A percentile compares a stretch with the other conserved stretches of the same genome.
Evolutionary conservation across 2,797 vertebrate genomes (phyloP).

Genomic region (Eospalax fontanierii): DNA sequence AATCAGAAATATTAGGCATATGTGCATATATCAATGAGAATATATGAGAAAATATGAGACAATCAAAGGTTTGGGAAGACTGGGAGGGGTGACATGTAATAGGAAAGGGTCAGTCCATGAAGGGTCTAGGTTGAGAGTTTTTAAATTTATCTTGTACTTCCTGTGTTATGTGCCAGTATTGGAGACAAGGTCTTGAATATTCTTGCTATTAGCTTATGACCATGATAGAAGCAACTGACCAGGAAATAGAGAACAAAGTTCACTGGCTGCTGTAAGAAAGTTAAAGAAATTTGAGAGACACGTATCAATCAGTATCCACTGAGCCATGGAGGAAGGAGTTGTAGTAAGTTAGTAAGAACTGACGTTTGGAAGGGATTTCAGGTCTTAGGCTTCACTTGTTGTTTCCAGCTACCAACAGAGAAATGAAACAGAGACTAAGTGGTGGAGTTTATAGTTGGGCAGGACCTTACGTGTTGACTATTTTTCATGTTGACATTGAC

Average conservation of each 20-base stretch:
- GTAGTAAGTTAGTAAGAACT: neutral
- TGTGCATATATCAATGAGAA: neutral
- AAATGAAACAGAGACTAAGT: neutral
- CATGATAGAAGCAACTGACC: neutral
- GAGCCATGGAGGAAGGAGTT: neutral
- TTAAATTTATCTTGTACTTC: neutral
- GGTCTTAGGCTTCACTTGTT: neutral
- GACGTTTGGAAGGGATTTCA: neutral
- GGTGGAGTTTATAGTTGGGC: neutral
- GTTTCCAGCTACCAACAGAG: neutral
- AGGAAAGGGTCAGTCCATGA: neutral
- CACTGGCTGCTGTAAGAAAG: neutral
- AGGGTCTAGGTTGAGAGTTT: neutral
- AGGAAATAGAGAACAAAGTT: neutral
- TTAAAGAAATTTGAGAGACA: neutral
- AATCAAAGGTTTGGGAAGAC: neutral
- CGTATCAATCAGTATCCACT: neutral
- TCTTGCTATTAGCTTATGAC: neutral
- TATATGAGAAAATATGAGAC: no score
- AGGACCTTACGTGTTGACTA: neutral
- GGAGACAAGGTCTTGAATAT: neutral
- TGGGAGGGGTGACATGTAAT: neutral
- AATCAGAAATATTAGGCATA: constrained; percentile 8
- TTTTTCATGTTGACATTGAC: neutral
- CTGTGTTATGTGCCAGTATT: neutral